Evolutionary conservation across 2,888 invertebrate genomes (phyloP).

Genomic region (Girardia tigrina): DNA sequence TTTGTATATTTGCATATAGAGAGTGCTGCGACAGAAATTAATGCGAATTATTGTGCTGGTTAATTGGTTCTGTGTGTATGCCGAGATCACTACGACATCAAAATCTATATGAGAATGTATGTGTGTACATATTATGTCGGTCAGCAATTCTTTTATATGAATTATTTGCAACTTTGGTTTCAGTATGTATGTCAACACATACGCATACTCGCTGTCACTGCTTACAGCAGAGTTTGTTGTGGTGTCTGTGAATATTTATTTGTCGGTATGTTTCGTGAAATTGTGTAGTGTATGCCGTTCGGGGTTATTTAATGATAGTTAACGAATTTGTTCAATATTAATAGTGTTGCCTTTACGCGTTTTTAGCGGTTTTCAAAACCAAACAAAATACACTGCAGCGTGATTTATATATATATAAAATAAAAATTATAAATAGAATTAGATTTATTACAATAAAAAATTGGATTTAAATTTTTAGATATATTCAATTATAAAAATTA

Average conservation of each 20-base stretch:
- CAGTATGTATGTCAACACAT: background rate
- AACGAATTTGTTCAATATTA: background rate
- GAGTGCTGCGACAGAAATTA: conserved; percentile 8
- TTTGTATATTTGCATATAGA: background rate
- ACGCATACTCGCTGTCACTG: conserved; percentile 1
- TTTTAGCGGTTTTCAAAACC: conserved; percentile 3
- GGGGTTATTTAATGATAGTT: background rate
- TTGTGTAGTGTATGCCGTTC: conserved; percentile 13
- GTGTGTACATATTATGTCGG: background rate
- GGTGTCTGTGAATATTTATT: conserved; percentile 16
- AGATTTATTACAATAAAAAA: no score
- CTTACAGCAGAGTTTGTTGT: background rate
- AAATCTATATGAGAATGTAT: background rate
- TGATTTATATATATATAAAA: no score
- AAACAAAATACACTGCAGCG: background rate
- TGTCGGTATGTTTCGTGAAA: background rate
- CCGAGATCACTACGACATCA: background rate
- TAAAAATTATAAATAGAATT: no score
- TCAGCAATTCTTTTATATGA: conserved; percentile 19
- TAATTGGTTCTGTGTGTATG: background rate
- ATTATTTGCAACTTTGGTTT: conserved; percentile 23
- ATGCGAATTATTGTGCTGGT: conserved; percentile 20
- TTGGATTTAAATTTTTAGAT: no score
- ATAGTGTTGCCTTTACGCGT: conserved; percentile 20
- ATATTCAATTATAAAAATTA: no score